phyloP scores from a whole-genome alignment of 2,888 invertebrate species.

The Polydrusus cervinus region DNA sequence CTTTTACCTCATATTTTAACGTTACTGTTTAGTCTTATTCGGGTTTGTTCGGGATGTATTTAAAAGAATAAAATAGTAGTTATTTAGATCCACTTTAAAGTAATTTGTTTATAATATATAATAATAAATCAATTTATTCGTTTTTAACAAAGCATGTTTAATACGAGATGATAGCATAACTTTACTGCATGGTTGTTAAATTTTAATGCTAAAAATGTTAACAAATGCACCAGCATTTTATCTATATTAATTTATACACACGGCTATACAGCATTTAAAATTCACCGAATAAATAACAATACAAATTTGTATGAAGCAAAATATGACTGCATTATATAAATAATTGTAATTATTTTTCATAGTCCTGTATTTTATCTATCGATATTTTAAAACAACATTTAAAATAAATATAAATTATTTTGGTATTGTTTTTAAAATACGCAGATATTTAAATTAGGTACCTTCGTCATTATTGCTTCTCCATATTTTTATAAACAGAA shows the following conservation, averaged over 20 bases:
- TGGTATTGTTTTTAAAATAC: neutral
- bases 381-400: conserved; percentile 11
- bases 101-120: too few relatives aligned
- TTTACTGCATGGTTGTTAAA: neutral
- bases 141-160: too few relatives aligned
- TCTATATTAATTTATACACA: neutral
- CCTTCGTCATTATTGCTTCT: neutral
- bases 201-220: neutral
- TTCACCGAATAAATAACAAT: neutral
- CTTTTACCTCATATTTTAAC: neutral
- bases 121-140: too few relatives aligned
- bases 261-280: neutral
- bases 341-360: conserved; percentile 8
- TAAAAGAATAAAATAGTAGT: too few relatives aligned
- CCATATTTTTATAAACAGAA: neutral
- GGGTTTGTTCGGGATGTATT: too few relatives aligned
- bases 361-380: neutral
- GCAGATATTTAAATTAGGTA: neutral
- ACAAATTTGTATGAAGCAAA: neutral
- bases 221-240: neutral
- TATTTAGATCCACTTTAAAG: too few relatives aligned
- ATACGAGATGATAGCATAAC: neutral
- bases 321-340: neutral
- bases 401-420: conserved; percentile 8
- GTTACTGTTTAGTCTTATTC: too few relatives aligned